A percentile compares a stretch with the other conserved stretches of the same genome.
These are phyloP conservation scores for Sciaenops ocellatus DNA, from an alignment of 2,797 vertebrate species.

Conservation along the genomic window DNA sequence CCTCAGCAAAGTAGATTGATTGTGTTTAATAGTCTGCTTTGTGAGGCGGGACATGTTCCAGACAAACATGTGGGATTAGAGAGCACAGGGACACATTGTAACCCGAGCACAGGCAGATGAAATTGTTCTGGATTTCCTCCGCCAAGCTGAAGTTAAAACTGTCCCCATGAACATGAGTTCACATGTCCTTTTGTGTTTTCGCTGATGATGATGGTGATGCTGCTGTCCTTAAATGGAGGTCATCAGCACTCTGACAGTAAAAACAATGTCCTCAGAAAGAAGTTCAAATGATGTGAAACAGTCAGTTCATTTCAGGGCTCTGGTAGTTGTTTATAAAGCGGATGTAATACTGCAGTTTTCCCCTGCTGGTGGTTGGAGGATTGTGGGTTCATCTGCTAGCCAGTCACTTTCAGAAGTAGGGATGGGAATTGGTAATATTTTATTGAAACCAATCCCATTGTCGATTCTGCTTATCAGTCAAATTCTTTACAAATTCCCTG, in stretches of 20 bases:
- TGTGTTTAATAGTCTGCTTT: conserved; percentile 65
- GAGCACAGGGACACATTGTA: conserved; percentile 66
- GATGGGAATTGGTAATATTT: no score
- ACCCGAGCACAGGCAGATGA: conserved; percentile 57
- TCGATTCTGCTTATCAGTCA: no score
- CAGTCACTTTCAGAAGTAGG: no score
- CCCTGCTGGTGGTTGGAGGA: neutral
- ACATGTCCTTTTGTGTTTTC: conserved; percentile 39
- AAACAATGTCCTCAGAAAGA: conserved; percentile 23
- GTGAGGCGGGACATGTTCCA: conserved; percentile 67
- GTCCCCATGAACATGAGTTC: conserved; percentile 41
- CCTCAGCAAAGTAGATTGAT: conserved; percentile 61
- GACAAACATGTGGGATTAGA: conserved; percentile 74
- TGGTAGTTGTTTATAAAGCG: neutral
- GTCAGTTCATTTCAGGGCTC: neutral
- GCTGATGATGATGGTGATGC: conserved; percentile 15
- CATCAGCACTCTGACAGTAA: neutral
- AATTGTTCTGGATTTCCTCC: conserved; percentile 56
- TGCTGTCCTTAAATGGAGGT: conserved; percentile 48
- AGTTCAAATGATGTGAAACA: conserved; percentile 17
- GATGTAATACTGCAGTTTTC: neutral
- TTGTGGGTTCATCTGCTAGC: neutral
- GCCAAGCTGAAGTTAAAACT: conserved; percentile 45
- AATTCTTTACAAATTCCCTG: no score
- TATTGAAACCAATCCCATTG: no score